phyloP scores from a whole-genome alignment of 2,888 invertebrate species.

The Ctenicera cuprea region DNA sequence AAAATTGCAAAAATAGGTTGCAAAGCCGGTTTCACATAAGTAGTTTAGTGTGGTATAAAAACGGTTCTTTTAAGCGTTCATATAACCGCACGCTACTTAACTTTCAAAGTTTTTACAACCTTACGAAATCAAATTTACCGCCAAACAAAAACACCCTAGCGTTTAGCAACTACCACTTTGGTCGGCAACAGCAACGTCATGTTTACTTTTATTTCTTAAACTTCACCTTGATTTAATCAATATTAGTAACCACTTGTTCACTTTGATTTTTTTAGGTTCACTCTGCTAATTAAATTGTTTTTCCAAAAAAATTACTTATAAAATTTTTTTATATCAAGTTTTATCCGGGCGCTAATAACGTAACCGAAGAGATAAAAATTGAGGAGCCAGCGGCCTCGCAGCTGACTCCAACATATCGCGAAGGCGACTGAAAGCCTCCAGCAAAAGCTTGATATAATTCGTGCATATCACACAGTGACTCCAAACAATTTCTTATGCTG shows the following conservation, averaged over 20 bases:
- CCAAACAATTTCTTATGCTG: slow-evolving; percentile 46
- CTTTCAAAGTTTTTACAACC: slow-evolving; percentile 3
- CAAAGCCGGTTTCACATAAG: slow-evolving; percentile 37
- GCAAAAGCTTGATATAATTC: slow-evolving; percentile 55
- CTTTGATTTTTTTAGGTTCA: too few relatives aligned
- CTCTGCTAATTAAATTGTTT: too few relatives aligned
- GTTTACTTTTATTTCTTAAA: too few relatives aligned
- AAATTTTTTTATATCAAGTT: too few relatives aligned
- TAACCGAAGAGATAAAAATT: slow-evolving; percentile 8
- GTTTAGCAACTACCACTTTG: neutral
- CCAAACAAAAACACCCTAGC: neutral
- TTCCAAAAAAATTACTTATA: too few relatives aligned
- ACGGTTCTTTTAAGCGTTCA: slow-evolving; percentile 28
- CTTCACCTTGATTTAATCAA: too few relatives aligned
- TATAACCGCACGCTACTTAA: slow-evolving; percentile 4
- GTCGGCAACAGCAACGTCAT: too few relatives aligned
- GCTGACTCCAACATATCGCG: slow-evolving; percentile 58
- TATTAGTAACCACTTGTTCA: too few relatives aligned
- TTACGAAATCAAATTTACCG: neutral
- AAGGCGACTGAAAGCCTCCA: slow-evolving; percentile 59
- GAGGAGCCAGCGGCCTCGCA: slow-evolving; percentile 51
- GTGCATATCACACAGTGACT: slow-evolving; percentile 53
- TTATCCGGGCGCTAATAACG: neutral
- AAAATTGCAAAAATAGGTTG: slow-evolving; percentile 33
- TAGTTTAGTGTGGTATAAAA: slow-evolving; percentile 39